Percentiles rank a stretch among this genome's conserved stretches.
Conservation (phyloP, 2,888 invertebrate species). For the Prostheceraeus crozeri region DNA sequence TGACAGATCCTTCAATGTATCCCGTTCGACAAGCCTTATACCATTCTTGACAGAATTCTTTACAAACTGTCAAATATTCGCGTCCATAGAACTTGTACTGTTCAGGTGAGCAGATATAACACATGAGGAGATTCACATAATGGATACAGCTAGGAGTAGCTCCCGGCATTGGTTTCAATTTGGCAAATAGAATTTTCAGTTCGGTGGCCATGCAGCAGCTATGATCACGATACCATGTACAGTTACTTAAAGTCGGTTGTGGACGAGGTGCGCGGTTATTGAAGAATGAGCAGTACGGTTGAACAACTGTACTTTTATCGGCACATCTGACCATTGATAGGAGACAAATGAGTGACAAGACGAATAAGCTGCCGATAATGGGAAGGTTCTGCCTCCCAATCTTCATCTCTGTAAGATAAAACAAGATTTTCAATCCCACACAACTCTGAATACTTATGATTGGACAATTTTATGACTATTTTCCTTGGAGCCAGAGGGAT, state of each 20-base stretch:
- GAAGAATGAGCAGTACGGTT: conserved; percentile 54
- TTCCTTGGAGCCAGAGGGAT: too few species aligned
- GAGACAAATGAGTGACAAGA: too few species aligned
- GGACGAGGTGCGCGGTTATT: conserved; percentile 54
- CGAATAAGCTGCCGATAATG: too few species aligned
- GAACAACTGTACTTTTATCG: conserved; percentile 25
- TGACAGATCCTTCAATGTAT: conserved; percentile 48
- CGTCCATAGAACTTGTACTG: conserved; percentile 46
- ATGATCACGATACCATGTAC: conserved; percentile 56
- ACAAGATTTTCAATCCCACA: too few species aligned
- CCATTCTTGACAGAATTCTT: conserved; percentile 54
- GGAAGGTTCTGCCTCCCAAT: too few species aligned
- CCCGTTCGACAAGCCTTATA: conserved; percentile 53
- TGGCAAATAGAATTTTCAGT: conserved; percentile 54
- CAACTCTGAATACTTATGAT: too few species aligned
- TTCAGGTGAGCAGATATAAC: conserved; percentile 56
- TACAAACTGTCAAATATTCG: conserved; percentile 54
- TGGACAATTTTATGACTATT: too few species aligned
- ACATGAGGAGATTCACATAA: conserved; percentile 57
- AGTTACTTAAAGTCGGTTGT: conserved; percentile 54
- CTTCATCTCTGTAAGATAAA: too few species aligned
- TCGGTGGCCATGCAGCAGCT: conserved; percentile 57
- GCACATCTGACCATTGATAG: too few species aligned
- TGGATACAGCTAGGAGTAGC: conserved; percentile 53
- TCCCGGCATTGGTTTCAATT: conserved; percentile 56